phyloP scores from a whole-genome alignment of 2,113 vertebrate species.

The Poecile atricapillus region DNA sequence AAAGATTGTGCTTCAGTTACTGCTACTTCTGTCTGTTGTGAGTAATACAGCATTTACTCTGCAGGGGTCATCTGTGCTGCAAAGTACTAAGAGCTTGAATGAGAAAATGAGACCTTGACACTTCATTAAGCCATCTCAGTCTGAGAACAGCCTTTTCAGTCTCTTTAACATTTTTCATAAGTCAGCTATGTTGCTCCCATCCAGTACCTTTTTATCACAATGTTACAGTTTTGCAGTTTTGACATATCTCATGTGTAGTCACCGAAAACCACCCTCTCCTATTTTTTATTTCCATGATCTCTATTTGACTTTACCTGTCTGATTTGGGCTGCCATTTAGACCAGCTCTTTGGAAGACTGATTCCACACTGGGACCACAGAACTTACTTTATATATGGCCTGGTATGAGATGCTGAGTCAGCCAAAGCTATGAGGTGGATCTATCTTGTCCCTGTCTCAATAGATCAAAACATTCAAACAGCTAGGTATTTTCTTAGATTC shows the following conservation, averaged over 20 bases:
- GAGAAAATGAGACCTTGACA: not conserved
- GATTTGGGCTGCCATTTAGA: not conserved
- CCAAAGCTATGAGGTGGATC: not conserved
- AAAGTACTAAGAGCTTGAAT: not conserved
- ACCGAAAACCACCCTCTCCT: accelerated
- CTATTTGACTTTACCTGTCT: not conserved
- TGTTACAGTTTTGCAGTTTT: not conserved
- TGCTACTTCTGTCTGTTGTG: not conserved
- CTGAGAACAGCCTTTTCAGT: not conserved
- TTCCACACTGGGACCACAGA: not conserved
- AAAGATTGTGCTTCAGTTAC: not conserved
- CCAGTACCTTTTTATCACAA: not conserved
- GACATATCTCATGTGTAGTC: not conserved
- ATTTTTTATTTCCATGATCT: not conserved
- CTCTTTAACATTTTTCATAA: not conserved
- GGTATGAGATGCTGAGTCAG: not conserved
- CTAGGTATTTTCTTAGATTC: not conserved
- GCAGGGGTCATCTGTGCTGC: not conserved
- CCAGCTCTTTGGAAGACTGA: not conserved
- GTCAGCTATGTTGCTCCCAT: not conserved
- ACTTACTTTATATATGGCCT: not conserved
- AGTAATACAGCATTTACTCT: not conserved
- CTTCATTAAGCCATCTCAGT: not conserved
- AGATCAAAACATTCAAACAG: not conserved
- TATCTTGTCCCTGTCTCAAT: not conserved